Base-by-base conservation (phyloP, 2,797 vertebrate species). In the Threskiornis aethiopicus region DNA sequence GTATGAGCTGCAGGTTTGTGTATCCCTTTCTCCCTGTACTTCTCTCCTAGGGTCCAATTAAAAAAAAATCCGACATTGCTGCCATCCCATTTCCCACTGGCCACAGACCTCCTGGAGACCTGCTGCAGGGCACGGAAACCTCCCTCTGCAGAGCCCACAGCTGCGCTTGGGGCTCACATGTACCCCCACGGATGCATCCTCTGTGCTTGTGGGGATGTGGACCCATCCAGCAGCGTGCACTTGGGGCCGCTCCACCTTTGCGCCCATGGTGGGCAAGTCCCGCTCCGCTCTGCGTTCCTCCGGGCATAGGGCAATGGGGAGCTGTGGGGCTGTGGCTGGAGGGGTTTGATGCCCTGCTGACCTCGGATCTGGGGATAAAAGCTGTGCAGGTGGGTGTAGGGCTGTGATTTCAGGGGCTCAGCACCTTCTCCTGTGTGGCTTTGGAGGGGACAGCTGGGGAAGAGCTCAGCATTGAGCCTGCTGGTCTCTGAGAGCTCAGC, bases 191-290 rank as follows among this genome's bases (percentile, higher is more conserved):
- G 47, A 0, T 0, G 7, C 11, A 16, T 16, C 24, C 62, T 29
- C 52, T 44, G 35, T 5, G 20, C 61, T 39, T 49, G 42, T 0
- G 0, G 61, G 84, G 13, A 49, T 11, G 9, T 0, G 6, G 25
- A 70, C 15, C 31, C 64, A 58, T 18, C n/a, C 11, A 6, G 26
- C 14, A 11, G 16, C 0, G 1, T 15, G 41, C 6, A 0, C 11
- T 21, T 64, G 55, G 29, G 41, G 29, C 13, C 4, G 1, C 26
- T 8, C 29, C 26, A 9, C 11, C 55, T 72, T 44, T 5, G 0
- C 3, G 10, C 10, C 24, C 0, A 0, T 0, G 0, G 15, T 58
- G 39, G 57, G 21, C 51, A 19, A 1, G 2, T 58, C 16, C 39
- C 8, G 3, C 29, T 31, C 47, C 37, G 66, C 52, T 58, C 61